These are phyloP conservation scores for Odocoileus hemionus DNA, from an alignment of 2,113 vertebrate species.

Conservation along the genomic window DNA sequence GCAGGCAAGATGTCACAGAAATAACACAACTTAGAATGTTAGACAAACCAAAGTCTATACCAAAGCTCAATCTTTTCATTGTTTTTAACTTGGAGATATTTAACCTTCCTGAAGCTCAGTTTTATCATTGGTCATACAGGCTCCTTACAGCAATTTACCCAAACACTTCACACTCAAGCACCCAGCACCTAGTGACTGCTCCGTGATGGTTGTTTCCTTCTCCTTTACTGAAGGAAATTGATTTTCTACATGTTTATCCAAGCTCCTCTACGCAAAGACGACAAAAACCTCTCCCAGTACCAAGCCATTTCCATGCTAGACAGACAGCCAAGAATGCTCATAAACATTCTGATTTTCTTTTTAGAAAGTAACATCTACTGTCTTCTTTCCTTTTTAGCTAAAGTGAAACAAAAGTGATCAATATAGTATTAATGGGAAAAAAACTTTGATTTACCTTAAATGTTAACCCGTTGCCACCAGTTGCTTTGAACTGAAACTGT, in stretches of 20 bases:
- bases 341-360: background rate
- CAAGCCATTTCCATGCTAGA: background rate
- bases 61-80: background rate
- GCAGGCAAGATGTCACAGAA: background rate
- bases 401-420: background rate
- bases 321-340: background rate
- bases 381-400: background rate
- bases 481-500: conserved; percentile 52
- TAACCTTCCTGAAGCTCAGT: background rate
- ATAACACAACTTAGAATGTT: background rate
- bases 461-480: conserved; percentile 26
- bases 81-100: background rate
- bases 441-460: conserved; percentile 59
- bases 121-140: background rate
- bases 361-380: background rate
- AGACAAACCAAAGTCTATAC: background rate
- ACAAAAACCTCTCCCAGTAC: background rate
- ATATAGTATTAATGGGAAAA: background rate
- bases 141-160: background rate
- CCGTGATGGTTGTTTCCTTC: background rate
- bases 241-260: background rate
- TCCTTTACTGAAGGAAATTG: background rate
- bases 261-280: background rate
- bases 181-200: background rate
- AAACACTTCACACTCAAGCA: background rate